phyloP scores from a whole-genome alignment of 2,888 invertebrate species.

The Megalurothrips usitatus region DNA sequence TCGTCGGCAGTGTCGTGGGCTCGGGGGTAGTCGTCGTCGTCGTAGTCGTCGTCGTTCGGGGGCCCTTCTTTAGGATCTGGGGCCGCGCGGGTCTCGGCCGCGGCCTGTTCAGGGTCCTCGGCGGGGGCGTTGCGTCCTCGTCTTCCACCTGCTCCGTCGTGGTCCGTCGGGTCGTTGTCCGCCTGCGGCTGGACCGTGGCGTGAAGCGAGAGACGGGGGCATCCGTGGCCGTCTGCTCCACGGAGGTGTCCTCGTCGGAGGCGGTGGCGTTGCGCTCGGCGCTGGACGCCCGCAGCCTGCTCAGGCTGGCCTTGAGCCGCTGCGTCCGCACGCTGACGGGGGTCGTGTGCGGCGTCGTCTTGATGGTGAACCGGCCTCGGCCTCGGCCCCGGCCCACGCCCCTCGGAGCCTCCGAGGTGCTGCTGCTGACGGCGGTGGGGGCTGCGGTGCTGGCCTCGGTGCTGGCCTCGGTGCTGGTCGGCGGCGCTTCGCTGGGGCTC shows the following conservation, averaged over 20 bases:
- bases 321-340: slow-evolving; percentile 4
- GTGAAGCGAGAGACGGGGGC: background rate
- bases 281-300: background rate
- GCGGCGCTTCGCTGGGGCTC: background rate
- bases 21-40: slow-evolving; percentile 26
- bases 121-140: background rate
- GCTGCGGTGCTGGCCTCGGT: background rate
- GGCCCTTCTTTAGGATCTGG: background rate
- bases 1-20: background rate
- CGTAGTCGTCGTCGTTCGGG: slow-evolving; percentile 28
- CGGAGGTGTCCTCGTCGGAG: background rate
- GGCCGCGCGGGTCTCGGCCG: background rate
- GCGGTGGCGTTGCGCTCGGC: background rate
- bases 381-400: background rate
- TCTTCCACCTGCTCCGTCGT: slow-evolving; percentile 22
- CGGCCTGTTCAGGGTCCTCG: slow-evolving; percentile 27
- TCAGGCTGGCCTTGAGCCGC: slow-evolving; percentile 5
- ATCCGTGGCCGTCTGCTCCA: background rate
- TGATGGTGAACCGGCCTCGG: background rate
- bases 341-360: slow-evolving; percentile 7
- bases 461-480: background rate
- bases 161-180: background rate
- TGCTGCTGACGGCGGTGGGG: background rate
- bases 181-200: background rate
- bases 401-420: background rate